Conservation (phyloP, 2,888 invertebrate genomes). For the Perdita meconis region DNA sequence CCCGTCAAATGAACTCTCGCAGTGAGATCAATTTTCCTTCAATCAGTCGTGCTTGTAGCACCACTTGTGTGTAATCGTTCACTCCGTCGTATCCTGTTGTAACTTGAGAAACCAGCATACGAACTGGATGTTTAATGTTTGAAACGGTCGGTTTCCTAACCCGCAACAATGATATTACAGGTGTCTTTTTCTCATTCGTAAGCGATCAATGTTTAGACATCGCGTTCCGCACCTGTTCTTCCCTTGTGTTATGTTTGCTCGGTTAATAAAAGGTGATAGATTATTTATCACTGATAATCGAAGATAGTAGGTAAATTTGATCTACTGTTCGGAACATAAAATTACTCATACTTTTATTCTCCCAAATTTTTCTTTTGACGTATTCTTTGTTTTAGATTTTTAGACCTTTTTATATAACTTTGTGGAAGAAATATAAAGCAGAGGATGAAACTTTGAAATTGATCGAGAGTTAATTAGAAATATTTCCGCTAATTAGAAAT, state of each 20-base stretch:
- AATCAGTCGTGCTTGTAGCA: conserved; percentile 5
- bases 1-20: neutral
- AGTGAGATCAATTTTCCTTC: neutral
- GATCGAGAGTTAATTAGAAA: too few relatives aligned
- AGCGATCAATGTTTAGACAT: neutral
- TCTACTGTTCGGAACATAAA: neutral
- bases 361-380: too few relatives aligned
- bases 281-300: neutral
- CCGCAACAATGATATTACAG: neutral
- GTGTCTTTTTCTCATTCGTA: neutral
- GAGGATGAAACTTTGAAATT: too few relatives aligned
- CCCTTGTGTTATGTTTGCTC: neutral
- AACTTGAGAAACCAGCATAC: neutral
- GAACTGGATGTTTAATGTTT: conserved; percentile 2
- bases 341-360: too few relatives aligned
- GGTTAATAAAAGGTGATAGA: neutral
- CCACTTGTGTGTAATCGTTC: conserved; percentile 7
- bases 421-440: too few relatives aligned
- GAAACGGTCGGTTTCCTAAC: neutral
- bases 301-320: neutral
- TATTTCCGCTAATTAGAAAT: too few relatives aligned
- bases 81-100: conserved; percentile 6
- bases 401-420: too few relatives aligned
- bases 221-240: neutral
- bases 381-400: too few relatives aligned